phyloP scores from a whole-genome alignment of 1,140 invertebrate species.

The Antheraea pernyi region DNA sequence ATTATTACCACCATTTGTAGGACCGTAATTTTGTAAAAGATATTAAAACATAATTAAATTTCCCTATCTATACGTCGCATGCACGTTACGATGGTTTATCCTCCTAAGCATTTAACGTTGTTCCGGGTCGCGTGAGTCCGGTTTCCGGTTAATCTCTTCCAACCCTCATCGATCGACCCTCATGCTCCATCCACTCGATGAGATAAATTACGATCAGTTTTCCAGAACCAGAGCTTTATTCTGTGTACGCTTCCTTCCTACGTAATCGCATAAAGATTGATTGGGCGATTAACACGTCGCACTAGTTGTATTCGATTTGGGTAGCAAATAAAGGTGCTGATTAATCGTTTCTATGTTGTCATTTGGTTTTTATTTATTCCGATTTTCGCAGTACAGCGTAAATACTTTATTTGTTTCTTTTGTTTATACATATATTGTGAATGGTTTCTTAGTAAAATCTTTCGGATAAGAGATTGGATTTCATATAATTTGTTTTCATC shows the following conservation, averaged over 20 bases:
- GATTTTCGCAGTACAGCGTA: neutral
- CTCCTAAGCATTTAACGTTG: neutral
- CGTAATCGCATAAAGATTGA: constrained; percentile 13
- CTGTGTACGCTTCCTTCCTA: constrained; percentile 7
- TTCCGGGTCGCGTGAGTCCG: constrained; percentile 4
- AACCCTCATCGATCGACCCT: constrained; percentile 13
- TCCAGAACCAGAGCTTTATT: constrained; percentile 6
- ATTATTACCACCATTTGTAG: neutral
- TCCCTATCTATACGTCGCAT: neutral
- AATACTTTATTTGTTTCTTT: neutral
- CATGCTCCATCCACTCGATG: neutral
- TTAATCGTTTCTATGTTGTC: neutral
- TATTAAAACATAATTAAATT: constrained; percentile 2
- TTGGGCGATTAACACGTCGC: constrained; percentile 10
- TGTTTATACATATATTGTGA: neutral
- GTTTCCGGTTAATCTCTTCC: constrained; percentile 8
- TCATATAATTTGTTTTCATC: too few relatives aligned
- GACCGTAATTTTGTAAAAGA: constrained; percentile 1
- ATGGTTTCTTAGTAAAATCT: too few relatives aligned
- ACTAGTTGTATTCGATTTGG: constrained; percentile 14
- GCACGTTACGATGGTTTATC: neutral
- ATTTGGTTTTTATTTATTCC: neutral
- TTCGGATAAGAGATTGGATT: too few relatives aligned
- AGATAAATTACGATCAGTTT: constrained; percentile 16
- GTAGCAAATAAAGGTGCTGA: neutral